Conservation (phyloP, 1,140 invertebrate genomes). For the Caenorhabditis tropicalis region DNA sequence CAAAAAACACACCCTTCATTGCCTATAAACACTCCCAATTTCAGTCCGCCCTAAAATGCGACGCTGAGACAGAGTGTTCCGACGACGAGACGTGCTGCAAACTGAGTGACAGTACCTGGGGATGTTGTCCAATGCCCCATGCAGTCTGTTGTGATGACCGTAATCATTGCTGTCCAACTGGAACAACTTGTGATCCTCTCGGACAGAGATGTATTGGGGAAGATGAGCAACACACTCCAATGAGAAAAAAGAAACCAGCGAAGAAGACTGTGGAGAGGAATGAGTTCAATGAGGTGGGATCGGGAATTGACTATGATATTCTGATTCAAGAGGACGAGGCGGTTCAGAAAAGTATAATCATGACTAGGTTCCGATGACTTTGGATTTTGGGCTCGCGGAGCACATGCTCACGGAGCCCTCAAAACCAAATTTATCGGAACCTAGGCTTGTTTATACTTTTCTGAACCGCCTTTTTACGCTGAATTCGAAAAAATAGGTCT, state of each 20-base stretch:
- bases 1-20: too few species aligned
- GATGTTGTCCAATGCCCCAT: constrained; percentile 71
- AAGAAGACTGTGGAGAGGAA: constrained; percentile 51
- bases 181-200: constrained; percentile 34
- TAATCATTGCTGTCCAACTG: constrained; percentile 52
- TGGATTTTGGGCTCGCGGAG: background rate
- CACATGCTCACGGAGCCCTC: too few species aligned
- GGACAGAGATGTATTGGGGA: constrained; percentile 5
- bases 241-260: constrained; percentile 51
- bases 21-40: background rate
- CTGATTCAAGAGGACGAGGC: too few species aligned
- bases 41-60: constrained; percentile 3
- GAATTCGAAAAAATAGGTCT: too few species aligned
- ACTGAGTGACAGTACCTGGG: constrained; percentile 57
- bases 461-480: too few species aligned
- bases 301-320: too few species aligned
- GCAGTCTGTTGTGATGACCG: constrained; percentile 60
- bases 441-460: too few species aligned
- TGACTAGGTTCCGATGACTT: too few species aligned
- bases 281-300: constrained; percentile 25
- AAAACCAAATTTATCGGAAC: too few species aligned
- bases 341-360: too few species aligned
- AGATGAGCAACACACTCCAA: constrained; percentile 4
- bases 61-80: background rate
- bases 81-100: constrained; percentile 26